Base-by-base conservation (phyloP, 2,888 invertebrate genomes). In the Volucella bombylans region DNA sequence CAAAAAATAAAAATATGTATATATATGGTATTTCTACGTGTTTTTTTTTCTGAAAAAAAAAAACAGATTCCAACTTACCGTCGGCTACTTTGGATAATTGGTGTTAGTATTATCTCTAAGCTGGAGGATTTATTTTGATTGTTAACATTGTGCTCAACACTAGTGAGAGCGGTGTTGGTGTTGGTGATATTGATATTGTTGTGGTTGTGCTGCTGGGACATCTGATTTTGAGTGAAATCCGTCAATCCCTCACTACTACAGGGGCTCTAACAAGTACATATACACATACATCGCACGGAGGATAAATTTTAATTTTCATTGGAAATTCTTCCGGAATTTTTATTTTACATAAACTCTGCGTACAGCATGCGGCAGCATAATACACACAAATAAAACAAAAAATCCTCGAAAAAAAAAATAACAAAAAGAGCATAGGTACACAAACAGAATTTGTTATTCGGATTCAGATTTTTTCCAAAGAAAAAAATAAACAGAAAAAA, bases 61-160 rank as follows among this genome's bases (percentile, higher is more conserved):
- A 41, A 47, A 49, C 15, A 45, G 54, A 59, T 55, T 82, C 82
- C 81, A 91, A 92, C 92, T 92, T 92, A 92, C 92, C 92, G 91
- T 89, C 91, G 90, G 91, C 92, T 92, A 91, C 92, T 92, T 91
- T 92, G 92, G 87, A 92, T 92, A 90, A 92, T 92, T 91, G 92
- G 92, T 90, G 92, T 91, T 89, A 92, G 91, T 90, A 92, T 92
- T 90, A 92, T 90, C 90, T 92, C 92, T 91, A 92, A 90, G 90
- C 92, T 92, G 90, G 91, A 91, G 90, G 92, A 91, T 91, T 91
- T 91, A 89, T 89, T 91, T 90, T 90, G 90, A 89, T 77, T 80
- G 80, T 87, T 87, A 82, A 85, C 76, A 77, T 85, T 85, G 52
- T 81, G 76, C 74, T 78, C 85, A 77, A 85, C 83, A 85, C 76